Evolutionary conservation across 1,140 invertebrate species (phyloP).

Genomic region (Zaprionus capensis): DNA sequence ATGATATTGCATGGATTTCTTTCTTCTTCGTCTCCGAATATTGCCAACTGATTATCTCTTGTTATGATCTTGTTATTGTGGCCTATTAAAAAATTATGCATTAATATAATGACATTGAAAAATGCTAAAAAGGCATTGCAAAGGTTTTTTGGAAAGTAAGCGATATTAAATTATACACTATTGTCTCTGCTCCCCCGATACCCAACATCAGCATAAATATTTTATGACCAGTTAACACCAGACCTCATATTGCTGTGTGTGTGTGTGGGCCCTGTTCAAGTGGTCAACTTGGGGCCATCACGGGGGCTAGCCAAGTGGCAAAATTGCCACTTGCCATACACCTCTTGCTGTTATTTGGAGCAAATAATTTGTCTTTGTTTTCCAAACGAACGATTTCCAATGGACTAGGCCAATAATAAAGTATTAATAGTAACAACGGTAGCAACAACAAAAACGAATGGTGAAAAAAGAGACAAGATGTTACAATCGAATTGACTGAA

Average conservation of each 20-base stretch:
- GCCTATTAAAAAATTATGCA: conserved; percentile 40
- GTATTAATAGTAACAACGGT: background rate
- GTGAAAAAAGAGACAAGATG: background rate
- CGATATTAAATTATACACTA: conserved; percentile 33
- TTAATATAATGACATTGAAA: conserved; percentile 65
- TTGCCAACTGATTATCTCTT: conserved; percentile 11
- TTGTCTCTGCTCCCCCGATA: conserved; percentile 12
- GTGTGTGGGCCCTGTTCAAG: background rate
- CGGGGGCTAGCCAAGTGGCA: conserved; percentile 49
- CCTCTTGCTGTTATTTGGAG: conserved; percentile 59
- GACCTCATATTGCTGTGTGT: background rate
- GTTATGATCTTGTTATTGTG: background rate
- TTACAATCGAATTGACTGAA: conserved; percentile 10
- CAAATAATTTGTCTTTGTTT: conserved; percentile 75
- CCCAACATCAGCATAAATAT: conserved; percentile 30
- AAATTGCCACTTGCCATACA: conserved; percentile 38
- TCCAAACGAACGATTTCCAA: conserved; percentile 65
- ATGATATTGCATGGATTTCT: background rate
- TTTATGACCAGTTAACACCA: conserved; percentile 38
- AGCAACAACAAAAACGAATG: background rate
- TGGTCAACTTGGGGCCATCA: background rate
- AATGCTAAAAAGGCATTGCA: conserved; percentile 24
- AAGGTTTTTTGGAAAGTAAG: conserved; percentile 24
- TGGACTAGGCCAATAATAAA: conserved; percentile 32
- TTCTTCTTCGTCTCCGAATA: background rate